phyloP scores from a whole-genome alignment of 2,113 vertebrate species.

The Ailuropoda melanoleuca region DNA sequence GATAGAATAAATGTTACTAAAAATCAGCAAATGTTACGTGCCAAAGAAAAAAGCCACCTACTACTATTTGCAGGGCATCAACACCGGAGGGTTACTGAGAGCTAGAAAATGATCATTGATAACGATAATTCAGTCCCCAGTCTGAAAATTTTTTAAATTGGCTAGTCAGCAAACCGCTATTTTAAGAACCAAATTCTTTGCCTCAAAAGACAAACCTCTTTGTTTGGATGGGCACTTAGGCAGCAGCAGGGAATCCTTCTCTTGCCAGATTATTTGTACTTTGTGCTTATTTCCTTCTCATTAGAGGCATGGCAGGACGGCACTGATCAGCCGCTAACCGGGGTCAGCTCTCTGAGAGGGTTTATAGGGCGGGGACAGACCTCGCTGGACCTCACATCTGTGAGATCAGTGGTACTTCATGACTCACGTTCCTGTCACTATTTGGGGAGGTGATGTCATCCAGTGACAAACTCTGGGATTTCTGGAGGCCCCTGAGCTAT shows the following conservation, averaged over 20 bases:
- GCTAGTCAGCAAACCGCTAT: background rate
- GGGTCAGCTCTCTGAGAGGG: background rate
- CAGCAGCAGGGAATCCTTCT: background rate
- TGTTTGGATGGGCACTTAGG: background rate
- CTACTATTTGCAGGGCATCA: background rate
- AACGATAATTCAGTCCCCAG: background rate
- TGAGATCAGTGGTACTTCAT: background rate
- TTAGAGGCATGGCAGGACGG: background rate
- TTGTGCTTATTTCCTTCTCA: background rate
- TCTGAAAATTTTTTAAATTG: background rate
- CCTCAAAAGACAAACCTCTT: conserved; percentile 6
- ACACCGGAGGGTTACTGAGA: background rate
- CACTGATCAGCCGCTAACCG: background rate
- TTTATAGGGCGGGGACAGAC: background rate
- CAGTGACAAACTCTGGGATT: background rate
- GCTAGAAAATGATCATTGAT: background rate
- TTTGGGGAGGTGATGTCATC: background rate
- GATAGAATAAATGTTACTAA: background rate
- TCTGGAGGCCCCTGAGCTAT: background rate
- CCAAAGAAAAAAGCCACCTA: background rate
- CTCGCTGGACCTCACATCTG: background rate
- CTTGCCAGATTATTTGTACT: background rate
- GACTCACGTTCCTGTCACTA: background rate
- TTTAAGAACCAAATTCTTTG: background rate
- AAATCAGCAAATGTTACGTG: background rate